Conservation (phyloP, 2,797 vertebrate species). For the Jordanella pulchra region DNA sequence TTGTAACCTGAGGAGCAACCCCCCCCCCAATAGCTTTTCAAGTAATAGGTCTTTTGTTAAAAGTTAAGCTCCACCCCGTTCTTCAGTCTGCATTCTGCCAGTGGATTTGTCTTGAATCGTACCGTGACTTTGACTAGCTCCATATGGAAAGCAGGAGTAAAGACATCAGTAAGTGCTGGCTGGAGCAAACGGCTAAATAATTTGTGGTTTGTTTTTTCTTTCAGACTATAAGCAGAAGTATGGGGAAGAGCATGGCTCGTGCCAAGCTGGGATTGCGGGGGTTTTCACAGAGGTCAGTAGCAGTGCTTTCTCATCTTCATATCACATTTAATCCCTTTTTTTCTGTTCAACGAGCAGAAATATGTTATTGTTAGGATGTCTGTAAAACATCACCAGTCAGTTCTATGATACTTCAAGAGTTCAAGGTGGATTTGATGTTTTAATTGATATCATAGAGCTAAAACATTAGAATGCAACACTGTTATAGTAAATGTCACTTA, state of each 20-base stretch:
- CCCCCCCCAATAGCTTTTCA: slow-evolving; percentile 13
- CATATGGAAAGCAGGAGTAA: slow-evolving; percentile 83
- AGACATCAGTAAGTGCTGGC: slow-evolving; percentile 81
- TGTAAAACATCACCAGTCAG: background rate
- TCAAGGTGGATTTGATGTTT: background rate
- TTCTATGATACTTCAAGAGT: slow-evolving; percentile 1
- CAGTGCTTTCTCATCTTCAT: slow-evolving; percentile 50
- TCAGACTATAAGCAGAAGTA: slow-evolving; percentile 99
- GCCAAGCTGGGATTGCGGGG: slow-evolving; percentile 96
- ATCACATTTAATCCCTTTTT: slow-evolving; percentile 36
- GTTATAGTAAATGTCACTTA: background rate
- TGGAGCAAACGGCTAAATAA: slow-evolving; percentile 77
- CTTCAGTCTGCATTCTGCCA: slow-evolving; percentile 62
- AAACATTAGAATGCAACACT: background rate
- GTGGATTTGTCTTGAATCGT: slow-evolving; percentile 73
- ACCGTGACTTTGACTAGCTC: slow-evolving; percentile 78
- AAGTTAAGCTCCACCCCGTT: slow-evolving; percentile 58
- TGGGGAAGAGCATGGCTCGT: slow-evolving; percentile 98
- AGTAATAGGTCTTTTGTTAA: slow-evolving; percentile 64
- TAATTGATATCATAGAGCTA: background rate
- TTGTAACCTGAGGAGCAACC: slow-evolving; percentile 71
- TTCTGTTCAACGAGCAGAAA: slow-evolving; percentile 19
- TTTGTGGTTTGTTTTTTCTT: slow-evolving; percentile 79
- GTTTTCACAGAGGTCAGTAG: slow-evolving; percentile 93
- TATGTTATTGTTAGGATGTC: background rate